phyloP scores from a whole-genome alignment of 2,797 vertebrate species.

The Mastacembelus armatus region DNA sequence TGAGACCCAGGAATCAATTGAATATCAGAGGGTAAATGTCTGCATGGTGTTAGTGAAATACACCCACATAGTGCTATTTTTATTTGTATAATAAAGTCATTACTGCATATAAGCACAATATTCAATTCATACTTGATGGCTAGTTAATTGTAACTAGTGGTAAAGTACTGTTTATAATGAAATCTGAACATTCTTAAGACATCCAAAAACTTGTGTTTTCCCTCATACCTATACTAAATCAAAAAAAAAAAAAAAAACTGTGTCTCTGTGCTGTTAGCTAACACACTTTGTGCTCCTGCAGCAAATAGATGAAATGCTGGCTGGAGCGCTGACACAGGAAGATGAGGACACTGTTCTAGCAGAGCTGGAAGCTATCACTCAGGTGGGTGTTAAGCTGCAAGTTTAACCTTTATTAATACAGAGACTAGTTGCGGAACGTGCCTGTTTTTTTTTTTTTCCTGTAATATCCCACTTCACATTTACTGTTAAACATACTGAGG shows the following conservation, averaged over 20 bases:
- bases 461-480: background rate
- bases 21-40: constrained; percentile 91
- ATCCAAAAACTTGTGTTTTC: background rate
- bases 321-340: constrained; percentile 90
- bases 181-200: background rate
- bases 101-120: background rate
- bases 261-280: background rate
- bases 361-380: constrained; percentile 92
- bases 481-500: background rate
- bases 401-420: constrained; percentile 26
- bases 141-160: background rate
- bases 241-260: no score
- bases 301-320: constrained; percentile 95
- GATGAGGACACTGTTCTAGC: constrained; percentile 93
- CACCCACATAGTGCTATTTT: background rate
- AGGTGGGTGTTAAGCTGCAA: constrained; percentile 80
- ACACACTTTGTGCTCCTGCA: constrained; percentile 57
- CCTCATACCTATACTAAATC: background rate
- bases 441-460: constrained; percentile 11
- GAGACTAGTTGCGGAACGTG: constrained; percentile 10
- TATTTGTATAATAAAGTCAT: background rate
- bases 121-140: background rate
- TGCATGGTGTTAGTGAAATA: background rate
- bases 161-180: no score
- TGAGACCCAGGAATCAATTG: constrained; percentile 93